Conservation (phyloP, 2,797 vertebrate species). For the Leptoclinus maculatus region DNA sequence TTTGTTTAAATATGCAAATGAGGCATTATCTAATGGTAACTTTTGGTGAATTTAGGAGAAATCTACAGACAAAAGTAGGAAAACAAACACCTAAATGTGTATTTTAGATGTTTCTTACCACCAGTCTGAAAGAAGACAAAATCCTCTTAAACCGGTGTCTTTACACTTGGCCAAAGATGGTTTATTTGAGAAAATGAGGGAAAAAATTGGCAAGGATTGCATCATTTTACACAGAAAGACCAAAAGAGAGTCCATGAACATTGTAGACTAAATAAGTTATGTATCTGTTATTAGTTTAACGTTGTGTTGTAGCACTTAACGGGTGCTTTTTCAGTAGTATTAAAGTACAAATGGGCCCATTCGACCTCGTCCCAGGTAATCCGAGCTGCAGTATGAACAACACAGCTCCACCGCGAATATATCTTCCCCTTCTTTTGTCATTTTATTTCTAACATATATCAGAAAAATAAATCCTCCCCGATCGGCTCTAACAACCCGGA, state of each 20-base stretch:
- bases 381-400: neutral
- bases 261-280: neutral
- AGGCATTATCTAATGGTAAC: no score
- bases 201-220: neutral
- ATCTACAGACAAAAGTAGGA: no score
- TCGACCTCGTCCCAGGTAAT: neutral
- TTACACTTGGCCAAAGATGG: neutral
- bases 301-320: neutral
- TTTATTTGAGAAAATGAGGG: neutral
- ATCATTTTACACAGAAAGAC: neutral
- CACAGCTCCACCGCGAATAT: neutral
- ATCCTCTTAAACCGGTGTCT: neutral
- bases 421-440: neutral
- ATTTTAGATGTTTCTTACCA: no score
- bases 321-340: neutral
- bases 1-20: no score
- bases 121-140: no score
- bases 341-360: neutral
- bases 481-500: neutral
- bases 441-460: neutral
- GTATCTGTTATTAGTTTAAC: neutral
- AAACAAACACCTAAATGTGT: no score
- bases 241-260: neutral
- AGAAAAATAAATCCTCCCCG: neutral
- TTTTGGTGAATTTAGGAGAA: no score